Base-by-base conservation (phyloP, 2,113 vertebrate genomes). In the Cheilinus undulatus region DNA sequence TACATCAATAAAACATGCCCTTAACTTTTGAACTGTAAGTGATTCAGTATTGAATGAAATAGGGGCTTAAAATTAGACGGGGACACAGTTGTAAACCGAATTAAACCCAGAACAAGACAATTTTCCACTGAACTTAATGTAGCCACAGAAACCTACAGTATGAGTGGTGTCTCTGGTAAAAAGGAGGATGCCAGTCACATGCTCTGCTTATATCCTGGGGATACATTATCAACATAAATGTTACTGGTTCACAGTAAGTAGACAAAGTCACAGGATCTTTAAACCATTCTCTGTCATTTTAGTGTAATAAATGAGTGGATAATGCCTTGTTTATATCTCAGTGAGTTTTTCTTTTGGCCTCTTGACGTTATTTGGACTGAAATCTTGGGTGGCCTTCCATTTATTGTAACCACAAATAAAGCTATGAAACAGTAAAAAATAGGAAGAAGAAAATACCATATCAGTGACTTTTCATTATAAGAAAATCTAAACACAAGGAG, bases 161-260 rank as follows among this genome's bases (percentile, higher is more conserved):
- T 52, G 12, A 48, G 58, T 17, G 7, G 1, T 2, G 12, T 61
- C 57, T 60, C 32, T 51, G 59, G 78, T 59, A 62, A n/a, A 34
- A 67, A 76, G 68, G 48, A 34, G 32, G 52, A 73, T 72, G 36
- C 67, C 36, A n/a, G 59, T 84, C 80, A 76, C 81, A 73, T 52
- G 62, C 40, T 42, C 38, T 1, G 17, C n/a, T 26, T 42, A 53
- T 23, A 46, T 53, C 57, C 48, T 20, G n/a, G 5, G 49, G 65
- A 28, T 53, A 17, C 38, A 40, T 40, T 12, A 10, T 11, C 3
- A 54, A 7, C 51, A 52, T 28, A 54, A 36, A 3, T 52, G 7
- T 34, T 15, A 10, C 42, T n/a, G 48, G 12, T 38, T 65, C 4
- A 14, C 20, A 48, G 13, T 43, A 13, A 49, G 65, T 19, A 23